Evolutionary conservation across 2,888 invertebrate genomes (phyloP).

Genomic region (Tricholauxania praeusta): DNA sequence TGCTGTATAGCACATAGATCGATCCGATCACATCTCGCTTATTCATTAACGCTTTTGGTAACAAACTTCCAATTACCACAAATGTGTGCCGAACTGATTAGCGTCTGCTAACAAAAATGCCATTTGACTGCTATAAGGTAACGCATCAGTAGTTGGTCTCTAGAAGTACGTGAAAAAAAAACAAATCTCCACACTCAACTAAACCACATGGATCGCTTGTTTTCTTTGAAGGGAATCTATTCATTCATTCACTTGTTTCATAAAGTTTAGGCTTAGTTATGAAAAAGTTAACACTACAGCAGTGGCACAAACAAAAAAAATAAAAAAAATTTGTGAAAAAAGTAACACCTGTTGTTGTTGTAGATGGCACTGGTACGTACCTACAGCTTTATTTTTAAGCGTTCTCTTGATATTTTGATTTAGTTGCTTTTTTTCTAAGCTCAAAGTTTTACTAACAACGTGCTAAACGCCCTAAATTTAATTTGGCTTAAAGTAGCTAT

Average conservation of each 20-base stretch:
- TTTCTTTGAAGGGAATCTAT: slow-evolving; percentile 14
- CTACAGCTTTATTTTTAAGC: neutral
- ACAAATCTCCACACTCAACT: neutral
- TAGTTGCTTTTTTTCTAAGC: slow-evolving; percentile 19
- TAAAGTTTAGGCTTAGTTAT: too few relatives aligned
- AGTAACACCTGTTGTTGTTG: neutral
- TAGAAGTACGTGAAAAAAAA: neutral
- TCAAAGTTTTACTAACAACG: slow-evolving; percentile 45
- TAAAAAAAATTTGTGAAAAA: too few relatives aligned
- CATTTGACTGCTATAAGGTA: slow-evolving; percentile 10
- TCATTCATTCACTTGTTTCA: neutral
- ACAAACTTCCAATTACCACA: slow-evolving; percentile 59
- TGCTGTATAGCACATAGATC: neutral
- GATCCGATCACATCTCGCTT: slow-evolving; percentile 3
- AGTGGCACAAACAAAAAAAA: neutral
- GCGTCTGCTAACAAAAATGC: slow-evolving; percentile 44
- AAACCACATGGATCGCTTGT: neutral
- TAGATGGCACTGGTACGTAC: neutral
- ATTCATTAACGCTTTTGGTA: slow-evolving; percentile 58
- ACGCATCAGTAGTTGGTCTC: neutral
- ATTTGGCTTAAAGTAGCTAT: neutral
- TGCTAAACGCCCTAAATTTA: slow-evolving; percentile 60
- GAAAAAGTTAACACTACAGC: too few relatives aligned
- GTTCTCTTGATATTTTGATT: slow-evolving; percentile 1
- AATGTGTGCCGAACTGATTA: slow-evolving; percentile 53